These are phyloP conservation scores for Microtus oregoni DNA, from an alignment of 2,113 vertebrate species.

Conservation along the genomic window DNA sequence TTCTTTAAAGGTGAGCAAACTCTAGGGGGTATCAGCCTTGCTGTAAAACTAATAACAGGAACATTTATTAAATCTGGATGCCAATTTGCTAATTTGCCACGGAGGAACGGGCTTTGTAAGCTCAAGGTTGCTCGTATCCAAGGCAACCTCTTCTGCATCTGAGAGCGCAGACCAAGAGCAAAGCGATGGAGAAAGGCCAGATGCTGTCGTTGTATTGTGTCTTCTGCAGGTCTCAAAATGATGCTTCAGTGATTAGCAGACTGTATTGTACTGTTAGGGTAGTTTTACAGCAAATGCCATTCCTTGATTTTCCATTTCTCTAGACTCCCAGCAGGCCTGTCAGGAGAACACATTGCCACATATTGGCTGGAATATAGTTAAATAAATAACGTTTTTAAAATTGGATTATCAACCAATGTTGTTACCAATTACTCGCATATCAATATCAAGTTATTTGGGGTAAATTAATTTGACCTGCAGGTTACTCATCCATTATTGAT, in stretches of 20 bases:
- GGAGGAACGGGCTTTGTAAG: slow-evolving; percentile 30
- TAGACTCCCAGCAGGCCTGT: slow-evolving; percentile 31
- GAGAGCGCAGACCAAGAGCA: background rate
- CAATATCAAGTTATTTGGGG: slow-evolving; percentile 58
- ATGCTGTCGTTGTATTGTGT: fast-evolving
- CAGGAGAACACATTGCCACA: background rate
- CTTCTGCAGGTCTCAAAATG: background rate
- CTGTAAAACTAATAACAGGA: slow-evolving; percentile 56
- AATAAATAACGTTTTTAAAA: slow-evolving; percentile 55
- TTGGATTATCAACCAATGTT: slow-evolving; percentile 37
- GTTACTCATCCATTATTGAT: slow-evolving; percentile 53
- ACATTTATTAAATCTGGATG: slow-evolving; percentile 57
- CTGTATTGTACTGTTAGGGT: background rate
- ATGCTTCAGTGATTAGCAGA: slow-evolving; percentile 9
- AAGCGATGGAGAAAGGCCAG: background rate
- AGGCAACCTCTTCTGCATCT: slow-evolving; percentile 58
- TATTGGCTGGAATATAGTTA: background rate
- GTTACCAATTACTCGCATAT: slow-evolving; percentile 49
- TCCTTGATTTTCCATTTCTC: background rate
- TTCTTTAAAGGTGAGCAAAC: slow-evolving; percentile 21
- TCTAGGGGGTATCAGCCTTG: background rate
- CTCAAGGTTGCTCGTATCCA: slow-evolving; percentile 46
- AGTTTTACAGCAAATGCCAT: background rate
- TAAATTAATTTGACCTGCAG: background rate
- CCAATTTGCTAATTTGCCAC: slow-evolving; percentile 64